Conservation (phyloP, 1,140 invertebrate species). For the Chymomyza costata region DNA sequence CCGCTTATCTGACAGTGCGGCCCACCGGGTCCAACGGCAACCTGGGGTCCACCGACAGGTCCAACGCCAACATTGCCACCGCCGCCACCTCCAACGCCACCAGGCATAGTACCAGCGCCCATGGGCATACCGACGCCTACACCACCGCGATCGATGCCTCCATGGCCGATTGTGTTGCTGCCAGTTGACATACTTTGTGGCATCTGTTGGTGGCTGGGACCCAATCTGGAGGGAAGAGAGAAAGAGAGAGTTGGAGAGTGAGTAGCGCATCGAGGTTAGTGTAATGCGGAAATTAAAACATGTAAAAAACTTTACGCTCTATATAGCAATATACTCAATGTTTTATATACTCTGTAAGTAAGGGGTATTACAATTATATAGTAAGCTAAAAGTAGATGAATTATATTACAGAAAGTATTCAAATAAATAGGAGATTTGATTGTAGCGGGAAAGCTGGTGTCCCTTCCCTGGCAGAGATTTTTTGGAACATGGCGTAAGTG, state of each 20-base stretch:
- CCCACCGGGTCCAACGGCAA: slow-evolving; percentile 49
- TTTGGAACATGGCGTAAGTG: too few species aligned
- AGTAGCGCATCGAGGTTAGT: slow-evolving; percentile 10
- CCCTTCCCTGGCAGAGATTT: too few species aligned
- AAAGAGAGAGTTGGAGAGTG: background rate
- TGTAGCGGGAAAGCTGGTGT: too few species aligned
- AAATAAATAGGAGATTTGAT: too few species aligned
- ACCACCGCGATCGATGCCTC: slow-evolving; percentile 66
- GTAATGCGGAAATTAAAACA: slow-evolving; percentile 72
- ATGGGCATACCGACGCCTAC: slow-evolving; percentile 32
- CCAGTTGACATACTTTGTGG: slow-evolving; percentile 75
- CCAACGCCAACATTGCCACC: slow-evolving; percentile 37
- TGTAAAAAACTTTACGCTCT: slow-evolving; percentile 48
- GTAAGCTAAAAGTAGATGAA: too few species aligned
- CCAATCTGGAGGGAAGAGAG: slow-evolving; percentile 56
- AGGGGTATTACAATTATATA: too few species aligned
- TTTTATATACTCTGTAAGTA: too few species aligned
- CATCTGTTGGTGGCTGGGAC: slow-evolving; percentile 73
- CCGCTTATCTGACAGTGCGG: slow-evolving; percentile 78
- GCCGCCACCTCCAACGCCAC: slow-evolving; percentile 51
- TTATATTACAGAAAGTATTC: too few species aligned
- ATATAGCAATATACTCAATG: slow-evolving; percentile 41
- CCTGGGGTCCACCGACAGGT: slow-evolving; percentile 37
- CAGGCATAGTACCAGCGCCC: slow-evolving; percentile 41
- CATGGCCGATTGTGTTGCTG: slow-evolving; percentile 74